Base-by-base conservation (phyloP, 2,113 vertebrate genomes). In the Myiozetetes cayanensis region DNA sequence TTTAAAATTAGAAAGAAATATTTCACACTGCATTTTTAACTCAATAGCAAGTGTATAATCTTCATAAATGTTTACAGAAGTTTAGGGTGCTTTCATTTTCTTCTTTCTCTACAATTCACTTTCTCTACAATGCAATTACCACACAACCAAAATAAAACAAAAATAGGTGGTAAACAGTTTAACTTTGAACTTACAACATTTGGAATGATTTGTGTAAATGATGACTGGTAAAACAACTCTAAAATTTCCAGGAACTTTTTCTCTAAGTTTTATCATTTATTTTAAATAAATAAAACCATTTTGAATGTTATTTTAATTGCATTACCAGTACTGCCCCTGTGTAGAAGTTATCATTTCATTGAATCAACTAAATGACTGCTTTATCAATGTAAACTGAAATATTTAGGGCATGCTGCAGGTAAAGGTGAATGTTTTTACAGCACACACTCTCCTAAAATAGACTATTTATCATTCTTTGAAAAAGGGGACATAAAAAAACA, bases 401-500 rank as follows among this genome's bases (percentile, higher is more conserved):
- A 98, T 98, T 97, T 98, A 95, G 97, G 89, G 97, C 95, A 98
- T 96, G 96, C 92, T 96, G 85, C 94, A 97, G 96, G 97, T 98
- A 98, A 97, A 97, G 96, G 97, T 98, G 93, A 97, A 95, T 98
- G 98, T 98, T 98, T 98, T 98, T 98, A 98, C 86, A 98, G 97
- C 96, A 95, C 96, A 95, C 95, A 96, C 73, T 98, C 96, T 97
- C 96, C 97, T 98, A 96, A 96, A 98, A 96, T 91, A 97, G 97
- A 97, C 98, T 98, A 98, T 98, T 98, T 98, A 98, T 98, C 98
- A 98, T 98, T 98, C 98, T 98, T 98, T 98, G 97, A 97, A 98
- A 89, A 94, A 90, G 85, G 82, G 98, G 97, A 98, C 97, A 95
- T 97, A 96, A 97, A 96, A 97, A 98, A 97, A 97, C 97, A 97